Conservation (phyloP, 2,113 vertebrate species). For the Odontophorus gujanensis region DNA sequence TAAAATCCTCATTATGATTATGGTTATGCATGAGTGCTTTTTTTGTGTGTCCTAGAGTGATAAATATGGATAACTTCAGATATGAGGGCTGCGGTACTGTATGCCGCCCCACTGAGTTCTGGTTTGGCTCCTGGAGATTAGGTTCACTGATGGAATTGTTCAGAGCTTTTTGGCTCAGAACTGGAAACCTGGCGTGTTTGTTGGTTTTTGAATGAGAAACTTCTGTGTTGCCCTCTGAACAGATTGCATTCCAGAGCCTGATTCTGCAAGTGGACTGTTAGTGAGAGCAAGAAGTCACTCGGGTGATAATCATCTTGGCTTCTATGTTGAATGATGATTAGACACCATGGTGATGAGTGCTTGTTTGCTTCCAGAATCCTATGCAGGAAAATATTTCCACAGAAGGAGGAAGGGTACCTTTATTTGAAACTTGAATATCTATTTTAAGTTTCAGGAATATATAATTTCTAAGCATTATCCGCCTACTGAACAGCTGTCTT, state of each 20-base stretch:
- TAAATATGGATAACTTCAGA: neutral
- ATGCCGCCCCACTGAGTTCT: neutral
- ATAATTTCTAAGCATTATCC: slow-evolving; percentile 62
- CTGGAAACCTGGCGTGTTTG: neutral
- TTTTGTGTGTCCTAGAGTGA: neutral
- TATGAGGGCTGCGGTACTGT: fast-evolving
- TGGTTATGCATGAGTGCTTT: neutral
- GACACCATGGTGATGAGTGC: neutral
- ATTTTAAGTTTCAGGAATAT: slow-evolving; percentile 66
- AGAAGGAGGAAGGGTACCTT: slow-evolving; percentile 45
- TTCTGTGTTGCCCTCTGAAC: neutral
- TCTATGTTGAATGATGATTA: neutral
- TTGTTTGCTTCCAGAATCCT: slow-evolving; percentile 32
- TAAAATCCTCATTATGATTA: neutral
- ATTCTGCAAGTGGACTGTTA: neutral
- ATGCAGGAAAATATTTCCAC: slow-evolving; percentile 51
- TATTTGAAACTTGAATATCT: slow-evolving; percentile 60
- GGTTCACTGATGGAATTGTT: neutral
- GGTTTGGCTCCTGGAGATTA: neutral
- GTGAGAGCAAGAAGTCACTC: neutral
- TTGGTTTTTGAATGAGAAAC: neutral
- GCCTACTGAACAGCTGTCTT: slow-evolving; percentile 72
- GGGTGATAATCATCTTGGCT: neutral
- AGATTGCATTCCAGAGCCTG: neutral
- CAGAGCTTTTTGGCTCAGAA: neutral